Percentiles rank a stretch among this genome's conserved stretches.
These are phyloP conservation scores for Fregata magnificens DNA, from an alignment of 2,113 vertebrate genomes.

Conservation along the genomic window DNA sequence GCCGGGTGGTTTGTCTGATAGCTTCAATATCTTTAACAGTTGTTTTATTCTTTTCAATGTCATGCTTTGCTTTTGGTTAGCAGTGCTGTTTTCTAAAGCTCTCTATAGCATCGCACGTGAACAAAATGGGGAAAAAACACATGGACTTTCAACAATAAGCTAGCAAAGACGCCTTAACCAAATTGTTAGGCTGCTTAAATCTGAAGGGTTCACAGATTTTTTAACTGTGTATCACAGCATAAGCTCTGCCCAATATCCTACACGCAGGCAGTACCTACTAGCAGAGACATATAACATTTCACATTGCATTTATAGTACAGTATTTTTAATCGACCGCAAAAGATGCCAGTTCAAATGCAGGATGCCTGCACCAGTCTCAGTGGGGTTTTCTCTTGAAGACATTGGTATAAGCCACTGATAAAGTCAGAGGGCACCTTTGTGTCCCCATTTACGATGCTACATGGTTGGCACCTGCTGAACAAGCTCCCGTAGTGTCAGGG, in stretches of 20 bases:
- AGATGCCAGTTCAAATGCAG: neutral
- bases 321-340: neutral
- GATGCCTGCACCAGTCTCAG: neutral
- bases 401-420: neutral
- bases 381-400: neutral
- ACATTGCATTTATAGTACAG: neutral
- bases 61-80: neutral
- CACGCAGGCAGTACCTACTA: rapidly evolving
- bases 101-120: neutral
- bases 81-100: neutral
- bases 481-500: neutral
- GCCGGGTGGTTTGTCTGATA: neutral
- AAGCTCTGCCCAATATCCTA: neutral
- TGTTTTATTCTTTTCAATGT: neutral
- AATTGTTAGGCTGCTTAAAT: neutral
- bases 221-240: neutral
- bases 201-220: neutral
- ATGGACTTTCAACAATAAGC: neutral
- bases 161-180: neutral
- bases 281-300: neutral
- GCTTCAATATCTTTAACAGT: neutral
- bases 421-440: neutral
- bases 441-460: neutral
- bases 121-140: neutral
- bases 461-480: neutral